Evolutionary conservation across 2,888 invertebrate species (phyloP).

Genomic region (Sarcophaga subvicina): DNA sequence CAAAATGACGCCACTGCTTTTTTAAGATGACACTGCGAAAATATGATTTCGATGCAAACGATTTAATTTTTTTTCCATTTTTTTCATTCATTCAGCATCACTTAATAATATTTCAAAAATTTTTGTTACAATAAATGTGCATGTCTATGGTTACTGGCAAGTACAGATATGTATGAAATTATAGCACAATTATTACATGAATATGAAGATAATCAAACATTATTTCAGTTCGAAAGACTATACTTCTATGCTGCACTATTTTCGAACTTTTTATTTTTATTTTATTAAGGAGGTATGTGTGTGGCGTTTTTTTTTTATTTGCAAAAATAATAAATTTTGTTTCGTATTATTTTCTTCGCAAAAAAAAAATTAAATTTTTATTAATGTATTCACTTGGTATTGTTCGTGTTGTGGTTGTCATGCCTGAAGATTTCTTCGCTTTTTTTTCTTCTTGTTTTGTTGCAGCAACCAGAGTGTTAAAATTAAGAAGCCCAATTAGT

Average conservation of each 20-base stretch:
- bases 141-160: not conserved
- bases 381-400: not conserved
- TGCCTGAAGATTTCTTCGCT: not conserved
- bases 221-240: not conserved
- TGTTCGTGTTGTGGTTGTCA: not conserved
- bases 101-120: slow-evolving; percentile 8
- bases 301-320: too few relatives aligned
- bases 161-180: not conserved
- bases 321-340: too few relatives aligned
- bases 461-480: slow-evolving; percentile 74
- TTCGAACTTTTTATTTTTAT: too few relatives aligned
- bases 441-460: not conserved
- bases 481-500: slow-evolving; percentile 81
- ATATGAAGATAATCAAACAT: not conserved
- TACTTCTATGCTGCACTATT: not conserved
- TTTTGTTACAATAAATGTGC: slow-evolving; percentile 7
- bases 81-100: not conserved
- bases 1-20: slow-evolving; percentile 66
- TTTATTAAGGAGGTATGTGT: too few relatives aligned
- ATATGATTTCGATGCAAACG: slow-evolving; percentile 48
- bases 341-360: too few relatives aligned
- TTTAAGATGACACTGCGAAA: slow-evolving; percentile 58
- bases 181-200: not conserved
- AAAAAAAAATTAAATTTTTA: too few relatives aligned
- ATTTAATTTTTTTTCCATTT: slow-evolving; percentile 15